phyloP scores from a whole-genome alignment of 2,888 invertebrate species.

The Platycnemis pennipes region DNA sequence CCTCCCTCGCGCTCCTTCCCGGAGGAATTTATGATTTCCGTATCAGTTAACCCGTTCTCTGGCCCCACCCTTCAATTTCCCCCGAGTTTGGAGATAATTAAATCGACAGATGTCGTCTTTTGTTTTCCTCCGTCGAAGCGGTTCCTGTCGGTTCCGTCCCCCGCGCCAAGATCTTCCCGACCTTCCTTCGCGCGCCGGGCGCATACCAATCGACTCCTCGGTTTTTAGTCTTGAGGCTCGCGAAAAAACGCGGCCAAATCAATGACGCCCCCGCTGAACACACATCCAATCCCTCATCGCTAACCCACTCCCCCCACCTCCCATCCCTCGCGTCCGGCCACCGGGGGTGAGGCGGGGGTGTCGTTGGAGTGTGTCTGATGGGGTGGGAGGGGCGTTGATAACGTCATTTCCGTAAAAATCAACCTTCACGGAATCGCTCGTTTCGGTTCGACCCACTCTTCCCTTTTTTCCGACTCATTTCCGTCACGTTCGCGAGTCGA shows the following conservation, averaged over 20 bases:
- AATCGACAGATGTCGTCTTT: conserved; percentile 57
- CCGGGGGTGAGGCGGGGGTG: background rate
- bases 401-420: background rate
- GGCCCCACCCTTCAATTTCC: background rate
- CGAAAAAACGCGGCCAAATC: background rate
- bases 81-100: conserved; percentile 7
- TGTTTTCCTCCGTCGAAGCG: background rate
- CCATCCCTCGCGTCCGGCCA: background rate
- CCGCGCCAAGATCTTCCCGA: background rate
- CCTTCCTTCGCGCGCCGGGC: background rate
- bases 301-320: background rate
- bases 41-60: conserved; percentile 42
- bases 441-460: background rate
- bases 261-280: background rate
- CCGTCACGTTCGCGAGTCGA: background rate
- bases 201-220: conserved; percentile 15
- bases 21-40: conserved; percentile 47
- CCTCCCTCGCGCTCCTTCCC: background rate
- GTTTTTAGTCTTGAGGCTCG: background rate
- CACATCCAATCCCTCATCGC: background rate
- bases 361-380: too few species aligned
- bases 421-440: background rate
- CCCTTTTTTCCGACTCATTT: background rate
- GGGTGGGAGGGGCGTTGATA: background rate
- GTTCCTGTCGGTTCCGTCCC: background rate